Evolutionary conservation across 2,888 invertebrate species (phyloP).

Genomic region (Aphodius granarius): DNA sequence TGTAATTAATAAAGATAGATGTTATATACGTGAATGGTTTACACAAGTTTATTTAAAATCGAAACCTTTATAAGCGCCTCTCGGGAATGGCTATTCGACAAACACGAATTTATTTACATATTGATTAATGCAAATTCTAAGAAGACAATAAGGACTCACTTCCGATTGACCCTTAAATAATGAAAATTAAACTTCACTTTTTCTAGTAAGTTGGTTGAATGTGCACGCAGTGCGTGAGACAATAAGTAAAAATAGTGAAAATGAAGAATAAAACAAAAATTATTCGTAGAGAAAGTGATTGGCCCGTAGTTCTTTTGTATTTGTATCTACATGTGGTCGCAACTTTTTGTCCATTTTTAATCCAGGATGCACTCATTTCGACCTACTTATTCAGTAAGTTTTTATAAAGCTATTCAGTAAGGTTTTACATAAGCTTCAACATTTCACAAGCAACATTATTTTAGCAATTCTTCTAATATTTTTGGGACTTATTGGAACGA

Average conservation of each 20-base stretch:
- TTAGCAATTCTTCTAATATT: constrained; percentile 66
- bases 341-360: constrained; percentile 65
- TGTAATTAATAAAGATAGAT: too few species aligned
- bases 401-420: background rate
- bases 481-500: constrained; percentile 75
- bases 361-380: constrained; percentile 58
- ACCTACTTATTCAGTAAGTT: constrained; percentile 68
- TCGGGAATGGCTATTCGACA: background rate
- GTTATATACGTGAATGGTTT: too few species aligned
- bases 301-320: constrained; percentile 73
- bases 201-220: background rate
- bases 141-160: background rate
- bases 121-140: background rate
- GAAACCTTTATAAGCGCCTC: too few species aligned
- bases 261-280: constrained; percentile 19
- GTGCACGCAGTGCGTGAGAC: background rate
- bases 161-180: background rate
- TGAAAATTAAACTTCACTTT: background rate
- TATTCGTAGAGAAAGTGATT: constrained; percentile 64
- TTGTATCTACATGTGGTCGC: constrained; percentile 74
- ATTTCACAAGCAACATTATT: background rate
- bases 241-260: background rate
- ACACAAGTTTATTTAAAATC: too few species aligned
- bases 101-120: background rate
- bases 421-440: background rate